A percentile compares a stretch with the other conserved stretches of the same genome.
These are phyloP conservation scores for Sminthurides bifidus DNA, from an alignment of 1,140 invertebrate species.

Conservation along the genomic window DNA sequence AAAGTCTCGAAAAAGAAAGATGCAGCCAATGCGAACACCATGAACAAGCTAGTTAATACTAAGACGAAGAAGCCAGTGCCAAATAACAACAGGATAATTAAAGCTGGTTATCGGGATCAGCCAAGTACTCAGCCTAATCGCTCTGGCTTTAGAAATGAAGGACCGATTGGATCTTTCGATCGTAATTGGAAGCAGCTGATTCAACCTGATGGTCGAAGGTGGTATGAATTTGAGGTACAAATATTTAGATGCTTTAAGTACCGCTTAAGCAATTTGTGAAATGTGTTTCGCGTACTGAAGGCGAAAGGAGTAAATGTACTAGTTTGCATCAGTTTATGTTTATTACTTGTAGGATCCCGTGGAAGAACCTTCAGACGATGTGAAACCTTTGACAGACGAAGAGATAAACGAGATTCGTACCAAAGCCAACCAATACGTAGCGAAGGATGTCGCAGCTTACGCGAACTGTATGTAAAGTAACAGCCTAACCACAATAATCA, in stretches of 20 bases:
- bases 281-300: neutral
- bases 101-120: neutral
- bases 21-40: neutral
- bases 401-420: neutral
- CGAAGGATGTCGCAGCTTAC: constrained; percentile 7
- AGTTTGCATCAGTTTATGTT: neutral
- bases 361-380: neutral
- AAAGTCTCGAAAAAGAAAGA: neutral
- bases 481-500: neutral
- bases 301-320: neutral
- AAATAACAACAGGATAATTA: neutral
- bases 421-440: constrained; percentile 6
- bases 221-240: constrained; percentile 5
- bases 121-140: neutral
- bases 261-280: neutral
- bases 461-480: constrained; percentile 1
- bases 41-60: neutral
- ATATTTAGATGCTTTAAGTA: neutral
- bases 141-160: neutral
- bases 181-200: neutral
- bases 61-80: neutral
- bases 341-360: neutral
- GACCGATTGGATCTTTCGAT: neutral
- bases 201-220: constrained; percentile 8
- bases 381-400: constrained; percentile 1